Conservation (phyloP, 2,888 invertebrate species). For the Drosophila affinis region DNA sequence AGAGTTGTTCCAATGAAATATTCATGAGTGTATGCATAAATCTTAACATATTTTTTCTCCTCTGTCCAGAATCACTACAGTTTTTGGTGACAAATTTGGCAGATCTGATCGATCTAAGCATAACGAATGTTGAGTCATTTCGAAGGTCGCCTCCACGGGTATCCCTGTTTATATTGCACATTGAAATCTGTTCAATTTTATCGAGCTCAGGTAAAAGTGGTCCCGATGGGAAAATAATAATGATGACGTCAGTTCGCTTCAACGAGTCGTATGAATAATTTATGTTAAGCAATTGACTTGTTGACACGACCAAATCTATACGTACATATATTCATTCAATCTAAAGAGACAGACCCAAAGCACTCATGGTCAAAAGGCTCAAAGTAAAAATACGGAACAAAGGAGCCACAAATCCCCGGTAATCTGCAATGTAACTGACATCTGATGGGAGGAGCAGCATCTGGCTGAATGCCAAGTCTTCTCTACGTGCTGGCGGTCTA, state of each 20-base stretch:
- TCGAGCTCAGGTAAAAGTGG: constrained; percentile 33
- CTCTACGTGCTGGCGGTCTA: constrained; percentile 41
- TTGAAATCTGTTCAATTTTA: constrained; percentile 21
- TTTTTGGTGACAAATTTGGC: constrained; percentile 1
- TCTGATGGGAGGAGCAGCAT: constrained; percentile 57
- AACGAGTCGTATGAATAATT: constrained; percentile 47
- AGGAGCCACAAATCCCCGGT: constrained; percentile 43
- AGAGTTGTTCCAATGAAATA: no score
- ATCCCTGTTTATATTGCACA: constrained; percentile 21
- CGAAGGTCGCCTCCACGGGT: constrained; percentile 18
- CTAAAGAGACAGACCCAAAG: constrained; percentile 10
- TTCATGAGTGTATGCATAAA: neutral
- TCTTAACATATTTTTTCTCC: neutral
- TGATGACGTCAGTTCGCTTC: constrained; percentile 17
- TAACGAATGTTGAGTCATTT: constrained; percentile 1
- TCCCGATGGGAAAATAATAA: constrained; percentile 6
- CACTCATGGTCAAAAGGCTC: constrained; percentile 22
- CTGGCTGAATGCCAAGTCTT: constrained; percentile 38
- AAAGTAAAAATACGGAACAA: constrained; percentile 12
- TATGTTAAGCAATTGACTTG: constrained; percentile 38
- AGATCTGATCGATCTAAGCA: constrained; percentile 25
- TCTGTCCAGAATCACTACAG: neutral
- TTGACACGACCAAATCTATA: constrained; percentile 30
- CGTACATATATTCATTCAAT: constrained; percentile 15
- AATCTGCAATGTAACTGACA: constrained; percentile 59